Evolutionary conservation across 2,888 invertebrate species (phyloP), one percentile per base, ranked within the genome.

Genomic region (Ecliptopera silaceata): DNA sequence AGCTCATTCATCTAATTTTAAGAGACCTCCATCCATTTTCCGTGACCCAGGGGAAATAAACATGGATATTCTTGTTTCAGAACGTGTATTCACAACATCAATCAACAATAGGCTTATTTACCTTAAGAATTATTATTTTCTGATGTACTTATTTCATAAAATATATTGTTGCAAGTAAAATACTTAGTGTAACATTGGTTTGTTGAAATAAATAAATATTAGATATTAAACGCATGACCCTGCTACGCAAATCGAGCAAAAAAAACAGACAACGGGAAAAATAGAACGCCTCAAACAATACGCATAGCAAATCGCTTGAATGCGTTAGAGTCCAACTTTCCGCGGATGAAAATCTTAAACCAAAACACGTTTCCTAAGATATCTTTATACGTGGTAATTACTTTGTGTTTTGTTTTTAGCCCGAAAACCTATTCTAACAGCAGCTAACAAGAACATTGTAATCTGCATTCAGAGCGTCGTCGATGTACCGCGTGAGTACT

Each of bases 391-490:
- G 45, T 50, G 48, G 29, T 58, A 54, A 58, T 54, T 54, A 50
- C 52, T 38, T 39, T 49, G 20, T 15, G 41, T 18, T 58, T 53
- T 44, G 39, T 47, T 53, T 53, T 43, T n/a, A 44, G 36, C 36
- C 11, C 48, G 38, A 45, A 49, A 56, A 42, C 49, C 44, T 46
- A 56, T 56, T 53, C 47, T 41, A 32, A 49, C 32, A 56, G 36
- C 43, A 34, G 17, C 45, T 49, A 44, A 52, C 57, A 60, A 50
- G 55, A 56, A 59, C 51, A 47, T 50, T 49, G 63, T 66, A 68
- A 71, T 73, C 66, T 69, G 66, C 70, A 72, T 71, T 71, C 69
- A 69, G 55, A 54, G 59, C 48, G 62, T 43, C 46, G 63, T 42
- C 59, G 63, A 62, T 63, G 64, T 54, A 59, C 54, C 54, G 59